Evolutionary conservation across 2,113 vertebrate genomes (phyloP), one percentile per base, ranked within the genome.

Genomic region (Fukomys damarensis): DNA sequence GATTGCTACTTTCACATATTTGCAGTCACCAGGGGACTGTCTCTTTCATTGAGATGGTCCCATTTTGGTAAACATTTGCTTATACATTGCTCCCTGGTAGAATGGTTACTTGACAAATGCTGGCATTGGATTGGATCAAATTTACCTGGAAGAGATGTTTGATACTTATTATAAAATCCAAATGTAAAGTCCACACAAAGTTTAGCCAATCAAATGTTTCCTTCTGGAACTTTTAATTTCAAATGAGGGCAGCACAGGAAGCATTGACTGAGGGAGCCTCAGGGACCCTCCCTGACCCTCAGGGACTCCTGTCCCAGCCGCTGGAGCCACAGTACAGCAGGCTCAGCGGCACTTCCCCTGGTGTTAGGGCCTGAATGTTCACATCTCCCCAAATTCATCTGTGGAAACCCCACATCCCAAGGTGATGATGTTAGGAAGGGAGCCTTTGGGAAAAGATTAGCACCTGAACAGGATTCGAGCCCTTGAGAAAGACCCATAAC

Each of bases 21-120:
- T 63, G 14, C 3, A 72, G n/a, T 30, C 52, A 30, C 22, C 54
- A 22, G 46, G 43, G 63, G 96, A 74, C 26, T 8, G 22, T 46
- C 3, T 22, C 7, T 94, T 58, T 79, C 54, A 58, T 0, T 59
- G 26, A 91, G 80, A 84, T 77, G 49, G 24, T 43, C 22, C 24
- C 20, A 32, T 83, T 89, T 93, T 92, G 74, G 49, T 41, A 20
- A 93, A 89, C 22, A 24, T 66, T 66, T 93, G 72, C 41, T 96
- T 14, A 16, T 65, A 24, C 52, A 76, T 91, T 80, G 5, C 59
- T 24, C 11, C 12, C 77, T 74, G 54, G 22, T 86, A 66, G 77
- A 94, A 86, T 1, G 46, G 66, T 76, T 76, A 66, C 49, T 58
- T 82, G 76, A 94, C 38, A 88, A 76, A 81, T 63, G 38, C 28